Evolutionary conservation across 1,140 invertebrate genomes (phyloP), one percentile per base, ranked within the genome.

Genomic region (Caenorhabditis remanei): DNA sequence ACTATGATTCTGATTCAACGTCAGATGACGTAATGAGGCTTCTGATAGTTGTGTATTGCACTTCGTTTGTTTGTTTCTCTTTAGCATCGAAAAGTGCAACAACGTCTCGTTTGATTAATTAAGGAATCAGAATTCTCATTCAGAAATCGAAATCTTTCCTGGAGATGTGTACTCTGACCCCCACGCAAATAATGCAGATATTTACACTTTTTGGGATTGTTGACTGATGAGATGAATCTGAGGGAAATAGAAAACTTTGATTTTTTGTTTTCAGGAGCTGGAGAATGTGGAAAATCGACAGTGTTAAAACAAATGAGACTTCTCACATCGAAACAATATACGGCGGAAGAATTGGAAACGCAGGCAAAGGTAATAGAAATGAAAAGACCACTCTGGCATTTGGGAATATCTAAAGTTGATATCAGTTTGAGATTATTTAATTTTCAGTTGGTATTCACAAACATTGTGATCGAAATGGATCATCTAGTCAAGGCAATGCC

Each of bases 301-400:
- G 75, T 90, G 8, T 67, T 90, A 9, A 88, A 89, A 41, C 90
- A 90, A 75, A 90, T 90, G 90, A 94, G 93, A 95, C 97, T 97
- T 90, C 97, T 98, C 89, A 96, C 98, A 93, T 96, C 97, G 93
- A 96, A 96, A 86, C 96, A 96, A 56, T 98, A 97, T 92, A 96
- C 95, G 56, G 95, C 95, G 93, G 96, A 97, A 93, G 97, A 98
- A 94, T 96, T 96, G 93, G 94, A 96, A 92, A 96, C 97, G 92
- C 97, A 97, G 92, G 95, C 95, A 89, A 96, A 96, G 13, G 86
- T 87, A 83, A 32, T 24, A n/a, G 13, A 75, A 48, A 13, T n/a
- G n/a, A 24, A 24, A 16, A 9, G 8, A 55, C 32, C 48, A 13
- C 9, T 83, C 32, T 63, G 13, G 43, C 48, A 14, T 16, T 14